These are phyloP conservation scores for Cordylochernes scorpioides DNA, from an alignment of 2,888 invertebrate species.

Conservation along the genomic window DNA sequence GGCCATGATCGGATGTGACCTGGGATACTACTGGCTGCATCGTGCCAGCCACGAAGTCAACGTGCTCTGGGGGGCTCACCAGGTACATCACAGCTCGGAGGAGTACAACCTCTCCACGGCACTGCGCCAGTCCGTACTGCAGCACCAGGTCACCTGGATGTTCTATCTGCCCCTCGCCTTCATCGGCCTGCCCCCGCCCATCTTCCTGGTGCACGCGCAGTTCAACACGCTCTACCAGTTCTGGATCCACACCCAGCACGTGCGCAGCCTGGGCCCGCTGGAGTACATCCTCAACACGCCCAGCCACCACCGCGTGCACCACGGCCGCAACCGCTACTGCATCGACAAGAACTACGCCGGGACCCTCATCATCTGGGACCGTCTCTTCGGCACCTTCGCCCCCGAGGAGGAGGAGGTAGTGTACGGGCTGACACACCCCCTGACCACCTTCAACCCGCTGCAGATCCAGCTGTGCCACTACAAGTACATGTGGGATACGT, in stretches of 20 bases:
- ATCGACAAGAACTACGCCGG: conserved; percentile 80
- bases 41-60: conserved; percentile 64
- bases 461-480: conserved; percentile 40
- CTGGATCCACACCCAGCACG: conserved; percentile 68
- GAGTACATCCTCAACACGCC: conserved; percentile 68
- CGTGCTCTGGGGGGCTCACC: conserved; percentile 33
- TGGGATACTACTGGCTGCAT: conserved; percentile 72
- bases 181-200: conserved; percentile 47
- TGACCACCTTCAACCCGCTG: conserved; percentile 48
- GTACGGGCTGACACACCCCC: conserved; percentile 55
- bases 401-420: conserved; percentile 45
- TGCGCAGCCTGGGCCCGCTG: conserved; percentile 49
- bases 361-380: conserved; percentile 64
- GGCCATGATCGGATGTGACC: conserved; percentile 50
- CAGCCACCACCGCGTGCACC: conserved; percentile 47
- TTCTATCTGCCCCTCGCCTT: conserved; percentile 31
- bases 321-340: conserved; percentile 54
- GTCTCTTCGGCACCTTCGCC: conserved; percentile 52
- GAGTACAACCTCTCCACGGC: conserved; percentile 65
- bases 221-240: conserved; percentile 73
- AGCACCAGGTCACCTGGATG: conserved; percentile 26
- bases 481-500: conserved; percentile 34
- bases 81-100: conserved; percentile 70
- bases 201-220: conserved; percentile 53
- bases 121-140: conserved; percentile 46